phyloP scores from a whole-genome alignment of 2,113 vertebrate species.

The Apodemus speciosus region DNA sequence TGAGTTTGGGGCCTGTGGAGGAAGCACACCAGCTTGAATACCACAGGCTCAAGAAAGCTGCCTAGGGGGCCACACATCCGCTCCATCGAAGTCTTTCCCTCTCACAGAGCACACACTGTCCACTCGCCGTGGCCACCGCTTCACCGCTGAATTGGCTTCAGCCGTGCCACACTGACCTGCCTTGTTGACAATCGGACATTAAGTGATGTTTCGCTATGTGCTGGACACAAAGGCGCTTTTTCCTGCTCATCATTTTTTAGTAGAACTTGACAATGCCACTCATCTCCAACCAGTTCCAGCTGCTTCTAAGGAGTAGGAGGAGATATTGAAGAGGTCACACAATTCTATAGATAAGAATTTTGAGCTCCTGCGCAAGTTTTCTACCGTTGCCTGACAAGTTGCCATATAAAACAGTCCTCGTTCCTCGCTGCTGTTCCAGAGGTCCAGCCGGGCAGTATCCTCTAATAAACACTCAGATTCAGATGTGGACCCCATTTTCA shows the following conservation, averaged over 20 bases:
- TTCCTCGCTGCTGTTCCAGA: neutral
- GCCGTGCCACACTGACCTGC: neutral
- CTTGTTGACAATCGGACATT: neutral
- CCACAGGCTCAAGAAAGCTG: neutral
- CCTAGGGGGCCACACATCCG: neutral
- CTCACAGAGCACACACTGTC: neutral
- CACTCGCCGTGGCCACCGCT: neutral
- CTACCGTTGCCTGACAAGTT: neutral
- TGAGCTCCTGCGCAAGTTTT: neutral
- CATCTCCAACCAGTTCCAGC: neutral
- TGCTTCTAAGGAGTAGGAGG: neutral
- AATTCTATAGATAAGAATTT: neutral
- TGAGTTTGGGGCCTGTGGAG: neutral
- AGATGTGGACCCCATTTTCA: neutral
- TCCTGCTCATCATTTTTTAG: neutral
- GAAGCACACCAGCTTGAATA: neutral
- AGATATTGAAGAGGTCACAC: neutral
- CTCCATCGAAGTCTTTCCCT: neutral
- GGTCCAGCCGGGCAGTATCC: neutral
- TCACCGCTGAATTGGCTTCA: neutral
- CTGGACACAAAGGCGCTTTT: neutral
- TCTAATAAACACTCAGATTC: neutral
- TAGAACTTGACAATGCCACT: neutral
- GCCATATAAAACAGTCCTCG: neutral
- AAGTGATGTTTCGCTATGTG: neutral